Conservation (phyloP, 2,113 vertebrate genomes). For the Prochilodus magdalenae region DNA sequence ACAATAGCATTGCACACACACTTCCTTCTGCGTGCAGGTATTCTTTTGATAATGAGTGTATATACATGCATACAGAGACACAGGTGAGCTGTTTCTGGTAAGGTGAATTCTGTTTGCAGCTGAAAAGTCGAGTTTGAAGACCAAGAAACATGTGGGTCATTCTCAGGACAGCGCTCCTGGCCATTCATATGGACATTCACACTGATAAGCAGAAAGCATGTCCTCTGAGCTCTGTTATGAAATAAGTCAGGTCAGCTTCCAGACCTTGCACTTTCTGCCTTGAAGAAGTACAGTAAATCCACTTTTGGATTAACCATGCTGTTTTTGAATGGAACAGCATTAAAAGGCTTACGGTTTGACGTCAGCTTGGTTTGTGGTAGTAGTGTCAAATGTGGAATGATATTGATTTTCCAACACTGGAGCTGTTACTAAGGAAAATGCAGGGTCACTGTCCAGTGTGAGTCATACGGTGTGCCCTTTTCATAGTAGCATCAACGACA, state of each 20-base stretch:
- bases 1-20: too few relatives aligned
- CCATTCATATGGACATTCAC: constrained; percentile 10
- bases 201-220: neutral
- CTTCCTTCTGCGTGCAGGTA: too few relatives aligned
- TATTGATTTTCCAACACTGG: neutral
- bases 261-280: neutral
- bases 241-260: neutral
- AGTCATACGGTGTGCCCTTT: constrained; percentile 35
- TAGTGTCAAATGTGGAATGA: neutral
- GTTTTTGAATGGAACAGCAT: neutral
- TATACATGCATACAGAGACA: too few relatives aligned
- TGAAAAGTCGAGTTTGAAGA: neutral
- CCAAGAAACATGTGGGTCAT: neutral
- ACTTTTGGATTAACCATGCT: neutral
- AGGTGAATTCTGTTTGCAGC: neutral
- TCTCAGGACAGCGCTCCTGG: neutral
- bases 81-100: neutral
- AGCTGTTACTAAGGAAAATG: neutral
- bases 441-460: constrained; percentile 14
- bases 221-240: neutral
- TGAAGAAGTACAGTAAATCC: neutral
- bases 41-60: too few relatives aligned
- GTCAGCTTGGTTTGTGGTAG: neutral
- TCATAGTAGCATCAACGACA: constrained; percentile 5
- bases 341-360: constrained; percentile 20